Evolutionary conservation across 2,113 vertebrate species (phyloP).

Genomic region (Hippoglossus stenolepis): DNA sequence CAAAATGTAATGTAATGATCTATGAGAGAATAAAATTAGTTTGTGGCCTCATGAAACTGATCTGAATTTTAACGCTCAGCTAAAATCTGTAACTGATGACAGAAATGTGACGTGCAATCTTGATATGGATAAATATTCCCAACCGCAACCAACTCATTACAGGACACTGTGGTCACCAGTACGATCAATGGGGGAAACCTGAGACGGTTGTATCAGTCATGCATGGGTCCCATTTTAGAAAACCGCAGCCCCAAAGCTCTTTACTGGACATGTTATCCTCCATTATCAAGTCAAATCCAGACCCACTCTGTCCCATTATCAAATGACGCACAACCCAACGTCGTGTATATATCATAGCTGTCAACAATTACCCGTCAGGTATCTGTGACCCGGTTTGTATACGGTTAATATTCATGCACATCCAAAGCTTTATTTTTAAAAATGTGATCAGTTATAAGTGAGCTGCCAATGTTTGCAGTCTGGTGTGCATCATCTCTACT

Average conservation of each 20-base stretch:
- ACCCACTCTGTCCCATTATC: no score
- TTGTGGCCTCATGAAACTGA: background rate
- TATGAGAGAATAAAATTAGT: background rate
- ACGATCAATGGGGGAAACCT: constrained; percentile 6
- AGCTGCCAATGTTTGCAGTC: constrained; percentile 19
- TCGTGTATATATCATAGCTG: no score
- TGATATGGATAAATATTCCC: constrained; percentile 4
- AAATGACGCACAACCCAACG: background rate
- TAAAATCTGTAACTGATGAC: constrained; percentile 16
- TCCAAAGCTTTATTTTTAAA: background rate
- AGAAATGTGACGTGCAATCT: background rate
- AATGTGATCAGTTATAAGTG: constrained; percentile 18
- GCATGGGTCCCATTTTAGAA: background rate
- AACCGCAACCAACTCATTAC: background rate
- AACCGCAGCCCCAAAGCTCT: background rate
- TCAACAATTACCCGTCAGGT: no score
- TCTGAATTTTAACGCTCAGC: background rate
- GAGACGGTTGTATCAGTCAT: background rate
- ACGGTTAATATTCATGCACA: background rate
- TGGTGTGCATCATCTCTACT: constrained; percentile 54
- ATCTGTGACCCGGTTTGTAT: background rate
- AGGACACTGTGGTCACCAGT: constrained; percentile 1
- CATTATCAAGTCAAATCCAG: background rate
- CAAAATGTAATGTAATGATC: background rate
- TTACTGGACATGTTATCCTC: no score